A percentile compares a stretch with the other conserved stretches of the same genome.
phyloP scores from a whole-genome alignment of 2,888 invertebrate genomes.

The Boloria selene region DNA sequence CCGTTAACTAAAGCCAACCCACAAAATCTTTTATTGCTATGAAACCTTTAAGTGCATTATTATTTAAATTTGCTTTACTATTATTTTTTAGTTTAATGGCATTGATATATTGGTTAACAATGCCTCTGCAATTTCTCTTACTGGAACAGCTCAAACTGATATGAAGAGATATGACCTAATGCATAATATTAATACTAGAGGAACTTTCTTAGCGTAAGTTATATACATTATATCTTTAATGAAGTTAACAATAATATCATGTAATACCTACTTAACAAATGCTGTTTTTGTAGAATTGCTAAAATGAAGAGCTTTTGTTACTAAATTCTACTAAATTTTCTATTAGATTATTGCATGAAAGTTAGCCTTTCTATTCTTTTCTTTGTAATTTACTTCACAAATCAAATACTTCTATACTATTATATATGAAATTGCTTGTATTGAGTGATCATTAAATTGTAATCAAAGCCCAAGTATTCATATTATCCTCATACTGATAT shows the following conservation, averaged over 20 bases:
- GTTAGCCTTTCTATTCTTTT: too few species aligned
- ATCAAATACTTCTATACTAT: too few species aligned
- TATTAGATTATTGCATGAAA: too few species aligned
- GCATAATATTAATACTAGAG: constrained; percentile 96
- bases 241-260: background rate
- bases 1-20: too few species aligned
- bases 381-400: too few species aligned
- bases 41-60: background rate
- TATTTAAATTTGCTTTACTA: background rate
- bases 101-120: constrained; percentile 98
- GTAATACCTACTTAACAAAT: background rate
- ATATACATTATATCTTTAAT: background rate
- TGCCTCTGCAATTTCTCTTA: constrained; percentile 95
- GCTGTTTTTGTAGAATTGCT: too few species aligned
- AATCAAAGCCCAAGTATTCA: too few species aligned
- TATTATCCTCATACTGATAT: too few species aligned
- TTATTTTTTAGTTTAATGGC: constrained; percentile 88
- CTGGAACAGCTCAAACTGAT: constrained; percentile 90
- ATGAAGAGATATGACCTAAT: constrained; percentile 99
- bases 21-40: background rate
- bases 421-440: too few species aligned
- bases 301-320: too few species aligned
- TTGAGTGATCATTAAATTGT: too few species aligned
- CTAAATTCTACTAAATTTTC: too few species aligned
- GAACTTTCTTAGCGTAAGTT: constrained; percentile 95